Evolutionary conservation across 2,888 invertebrate species (phyloP), one percentile per base, ranked within the genome.

Genomic region (Hypomecis atomaria): DNA sequence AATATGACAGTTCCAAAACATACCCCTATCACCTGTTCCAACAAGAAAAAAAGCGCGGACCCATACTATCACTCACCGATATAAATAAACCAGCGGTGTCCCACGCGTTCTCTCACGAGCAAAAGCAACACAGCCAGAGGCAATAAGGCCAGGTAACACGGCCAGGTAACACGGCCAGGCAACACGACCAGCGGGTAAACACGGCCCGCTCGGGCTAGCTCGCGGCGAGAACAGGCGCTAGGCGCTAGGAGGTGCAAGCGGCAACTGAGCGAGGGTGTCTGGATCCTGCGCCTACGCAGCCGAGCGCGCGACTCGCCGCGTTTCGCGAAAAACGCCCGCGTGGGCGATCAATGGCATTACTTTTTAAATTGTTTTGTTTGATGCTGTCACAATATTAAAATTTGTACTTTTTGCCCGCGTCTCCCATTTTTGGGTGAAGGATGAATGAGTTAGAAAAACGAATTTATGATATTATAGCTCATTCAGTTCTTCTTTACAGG

Each of bases 11-110:
- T 23, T 23, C 23, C 23, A 23, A 23, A 23, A 2, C 23, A 23
- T 23, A 23, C 23, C 23, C 23, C 23, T 23, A 23, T 23, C 23
- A 23, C 23, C 23, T 23, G 23, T 23, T 23, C 23, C 38, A 54
- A 48, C 0, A 4, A 48, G 6, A 9, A 47, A 36, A 4, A 10
- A 0, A 34, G 37, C 37, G 11, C 8, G 49, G 37, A 38, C 11
- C 37, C 7, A 34, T 48, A 40, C 23, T 34, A 38, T 54, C 61
- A 70, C 70, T 70, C 66, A 70, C 70, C 70, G 62, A 68, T 67
- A 65, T 59, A 53, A 56, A 62, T 64, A 62, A 60, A 55, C 56
- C 56, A 40, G 45, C 48, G 58, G 56, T 54, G 50, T 59, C 63
- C 54, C 54, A 49, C 62, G 54, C 47, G 40, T 40, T 8, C 9